Percentiles rank a stretch among this genome's conserved stretches.
These are phyloP conservation scores for Agonum fuliginosum DNA, from an alignment of 2,888 invertebrate genomes.

Conservation along the genomic window DNA sequence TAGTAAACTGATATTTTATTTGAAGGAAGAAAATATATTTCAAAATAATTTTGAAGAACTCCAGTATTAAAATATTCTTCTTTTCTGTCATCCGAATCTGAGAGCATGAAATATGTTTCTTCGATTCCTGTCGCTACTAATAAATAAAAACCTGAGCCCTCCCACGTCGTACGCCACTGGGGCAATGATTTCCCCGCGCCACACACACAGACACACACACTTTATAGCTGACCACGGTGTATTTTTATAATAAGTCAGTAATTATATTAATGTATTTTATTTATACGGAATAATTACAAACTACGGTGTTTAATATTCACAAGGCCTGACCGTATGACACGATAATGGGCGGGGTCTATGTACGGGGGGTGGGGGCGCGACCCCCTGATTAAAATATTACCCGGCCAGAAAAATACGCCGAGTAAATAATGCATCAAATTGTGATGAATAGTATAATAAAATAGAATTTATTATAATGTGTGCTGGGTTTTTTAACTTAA, in stretches of 20 bases:
- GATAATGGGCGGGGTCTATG: slow-evolving; percentile 46
- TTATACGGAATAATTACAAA: slow-evolving; percentile 58
- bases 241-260: slow-evolving; percentile 58
- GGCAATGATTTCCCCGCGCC: slow-evolving; percentile 35
- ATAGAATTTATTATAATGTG: slow-evolving; percentile 47
- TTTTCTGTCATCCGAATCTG: too few species aligned
- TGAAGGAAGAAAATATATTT: too few species aligned
- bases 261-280: slow-evolving; percentile 59
- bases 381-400: slow-evolving; percentile 51
- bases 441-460: slow-evolving; percentile 45
- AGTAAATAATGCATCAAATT: slow-evolving; percentile 47
- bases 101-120: too few species aligned
- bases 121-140: too few species aligned
- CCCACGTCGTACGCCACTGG: slow-evolving; percentile 24
- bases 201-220: slow-evolving; percentile 28
- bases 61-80: too few species aligned
- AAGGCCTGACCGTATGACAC: slow-evolving; percentile 55
- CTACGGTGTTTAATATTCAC: slow-evolving; percentile 54
- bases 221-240: slow-evolving; percentile 6
- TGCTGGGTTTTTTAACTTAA: slow-evolving; percentile 6
- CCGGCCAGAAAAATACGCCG: slow-evolving; percentile 33
- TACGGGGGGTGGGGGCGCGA: background rate
- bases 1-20: too few species aligned
- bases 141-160: too few species aligned
- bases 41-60: too few species aligned